Conservation (phyloP, 2,888 invertebrate species). For the Epirrita christyi region DNA sequence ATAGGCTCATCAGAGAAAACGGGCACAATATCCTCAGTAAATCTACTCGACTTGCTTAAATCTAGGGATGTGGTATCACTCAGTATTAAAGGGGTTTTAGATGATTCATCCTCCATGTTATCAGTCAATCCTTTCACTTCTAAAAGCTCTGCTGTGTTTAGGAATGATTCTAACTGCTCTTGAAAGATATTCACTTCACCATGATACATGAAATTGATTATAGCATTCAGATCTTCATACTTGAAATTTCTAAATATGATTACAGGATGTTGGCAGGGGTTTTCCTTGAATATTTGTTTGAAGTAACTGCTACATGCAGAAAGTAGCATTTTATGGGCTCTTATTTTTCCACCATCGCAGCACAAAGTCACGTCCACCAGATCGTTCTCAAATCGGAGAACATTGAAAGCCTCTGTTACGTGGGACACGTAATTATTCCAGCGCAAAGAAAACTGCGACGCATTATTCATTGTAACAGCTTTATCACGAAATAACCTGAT, state of each 20-base stretch:
- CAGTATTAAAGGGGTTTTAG: conserved; percentile 62
- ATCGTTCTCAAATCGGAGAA: conserved; percentile 87
- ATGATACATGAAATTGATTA: conserved; percentile 93
- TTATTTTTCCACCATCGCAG: conserved; percentile 93
- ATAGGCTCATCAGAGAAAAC: conserved; percentile 73
- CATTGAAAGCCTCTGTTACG: conserved; percentile 92
- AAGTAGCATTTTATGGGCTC: conserved; percentile 93
- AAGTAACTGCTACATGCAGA: conserved; percentile 95
- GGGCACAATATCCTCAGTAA: conserved; percentile 61
- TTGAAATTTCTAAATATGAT: conserved; percentile 92
- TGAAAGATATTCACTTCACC: conserved; percentile 93
- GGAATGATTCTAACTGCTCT: conserved; percentile 90
- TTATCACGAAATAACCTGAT: conserved; percentile 5
- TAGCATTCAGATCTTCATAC: conserved; percentile 90
- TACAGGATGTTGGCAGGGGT: conserved; percentile 92
- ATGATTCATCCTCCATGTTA: conserved; percentile 75
- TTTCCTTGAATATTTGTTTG: conserved; percentile 88
- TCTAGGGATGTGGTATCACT: conserved; percentile 72
- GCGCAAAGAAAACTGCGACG: conserved; percentile 92
- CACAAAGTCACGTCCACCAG: conserved; percentile 94
- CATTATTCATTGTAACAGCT: conserved; percentile 77
- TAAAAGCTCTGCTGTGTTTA: conserved; percentile 90
- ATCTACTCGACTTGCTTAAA: conserved; percentile 70
- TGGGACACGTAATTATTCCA: conserved; percentile 95
- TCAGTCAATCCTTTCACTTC: conserved; percentile 91